Conservation (phyloP, 2,113 vertebrate genomes). For the Xiphophorus hellerii region DNA sequence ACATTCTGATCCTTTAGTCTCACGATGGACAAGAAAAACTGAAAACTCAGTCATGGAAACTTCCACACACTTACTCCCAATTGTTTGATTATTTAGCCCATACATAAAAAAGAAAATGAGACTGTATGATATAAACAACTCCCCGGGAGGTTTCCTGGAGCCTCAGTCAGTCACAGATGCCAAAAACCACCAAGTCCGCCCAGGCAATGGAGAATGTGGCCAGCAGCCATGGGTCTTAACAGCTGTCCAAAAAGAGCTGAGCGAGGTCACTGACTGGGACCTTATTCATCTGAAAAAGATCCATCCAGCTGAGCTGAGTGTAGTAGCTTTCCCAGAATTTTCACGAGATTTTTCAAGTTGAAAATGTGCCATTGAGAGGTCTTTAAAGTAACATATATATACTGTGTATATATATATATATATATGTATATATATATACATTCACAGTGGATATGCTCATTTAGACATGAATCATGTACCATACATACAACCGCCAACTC, state of each 20-base stretch:
- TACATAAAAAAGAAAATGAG: conserved; percentile 26
- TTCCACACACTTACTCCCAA: conserved; percentile 27
- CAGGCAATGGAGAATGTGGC: conserved; percentile 52
- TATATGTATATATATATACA: conserved; percentile 38
- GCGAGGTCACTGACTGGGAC: conserved; percentile 53
- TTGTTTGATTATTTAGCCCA: conserved; percentile 18
- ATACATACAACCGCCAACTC: conserved; percentile 13
- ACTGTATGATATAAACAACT: conserved; percentile 48
- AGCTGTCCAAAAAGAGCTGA: conserved; percentile 56
- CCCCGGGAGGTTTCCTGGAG: conserved; percentile 46
- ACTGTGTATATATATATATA: conserved; percentile 40
- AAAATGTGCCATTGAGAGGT: conserved; percentile 46
- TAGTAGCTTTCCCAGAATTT: conserved; percentile 45
- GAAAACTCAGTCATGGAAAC: conserved; percentile 43
- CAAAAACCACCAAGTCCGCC: conserved; percentile 62
- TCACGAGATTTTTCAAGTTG: conserved; percentile 26
- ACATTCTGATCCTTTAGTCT: conserved; percentile 26
- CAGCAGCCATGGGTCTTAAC: conserved; percentile 54
- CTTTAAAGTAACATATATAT: conserved; percentile 43
- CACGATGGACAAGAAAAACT: conserved; percentile 2
- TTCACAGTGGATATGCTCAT: conserved; percentile 33
- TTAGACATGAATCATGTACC: conserved; percentile 20
- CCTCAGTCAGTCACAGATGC: conserved; percentile 43
- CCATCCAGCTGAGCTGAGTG: conserved; percentile 26
- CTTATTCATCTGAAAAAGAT: conserved; percentile 45